Percentiles rank a stretch among this genome's conserved stretches.
Conservation (phyloP, 2,797 vertebrate species). For the Sebastes glaucus region DNA sequence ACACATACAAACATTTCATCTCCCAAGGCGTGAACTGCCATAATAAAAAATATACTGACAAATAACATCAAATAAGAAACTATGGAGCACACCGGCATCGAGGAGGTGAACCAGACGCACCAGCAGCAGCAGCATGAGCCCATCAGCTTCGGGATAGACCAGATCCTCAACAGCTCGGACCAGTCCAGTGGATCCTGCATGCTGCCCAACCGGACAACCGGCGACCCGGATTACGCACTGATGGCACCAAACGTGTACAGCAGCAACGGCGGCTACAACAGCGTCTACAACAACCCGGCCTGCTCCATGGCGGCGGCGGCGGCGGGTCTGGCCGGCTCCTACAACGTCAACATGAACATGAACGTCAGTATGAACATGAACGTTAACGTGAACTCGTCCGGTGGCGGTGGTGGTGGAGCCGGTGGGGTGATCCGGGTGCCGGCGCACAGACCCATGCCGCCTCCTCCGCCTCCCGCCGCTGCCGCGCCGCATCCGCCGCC, state of each 20-base stretch:
- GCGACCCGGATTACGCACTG: slow-evolving; percentile 82
- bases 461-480: slow-evolving; percentile 86
- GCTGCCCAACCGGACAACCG: slow-evolving; percentile 82
- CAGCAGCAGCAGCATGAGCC: slow-evolving; percentile 86
- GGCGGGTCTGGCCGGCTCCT: slow-evolving; percentile 83
- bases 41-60: slow-evolving; percentile 39
- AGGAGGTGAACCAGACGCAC: slow-evolving; percentile 86
- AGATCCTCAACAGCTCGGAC: slow-evolving; percentile 92
- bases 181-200: slow-evolving; percentile 82
- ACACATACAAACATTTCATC: slow-evolving; percentile 27
- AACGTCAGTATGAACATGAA: slow-evolving; percentile 89
- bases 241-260: slow-evolving; percentile 79
- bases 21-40: slow-evolving; percentile 16
- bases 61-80: slow-evolving; percentile 25
- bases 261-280: slow-evolving; percentile 78
- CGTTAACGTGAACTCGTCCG: slow-evolving; percentile 83
- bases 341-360: slow-evolving; percentile 91
- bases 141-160: slow-evolving; percentile 96
- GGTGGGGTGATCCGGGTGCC: slow-evolving; percentile 92
- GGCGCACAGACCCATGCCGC: slow-evolving; percentile 92
- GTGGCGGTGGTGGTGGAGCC: slow-evolving; percentile 46
- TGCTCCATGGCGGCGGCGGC: slow-evolving; percentile 89
- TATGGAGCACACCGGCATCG: slow-evolving; percentile 88
- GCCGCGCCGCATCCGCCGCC: slow-evolving; percentile 83
- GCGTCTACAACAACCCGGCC: slow-evolving; percentile 85